Conservation (phyloP, 2,888 invertebrate genomes). For the Clepsis dumicolana region DNA sequence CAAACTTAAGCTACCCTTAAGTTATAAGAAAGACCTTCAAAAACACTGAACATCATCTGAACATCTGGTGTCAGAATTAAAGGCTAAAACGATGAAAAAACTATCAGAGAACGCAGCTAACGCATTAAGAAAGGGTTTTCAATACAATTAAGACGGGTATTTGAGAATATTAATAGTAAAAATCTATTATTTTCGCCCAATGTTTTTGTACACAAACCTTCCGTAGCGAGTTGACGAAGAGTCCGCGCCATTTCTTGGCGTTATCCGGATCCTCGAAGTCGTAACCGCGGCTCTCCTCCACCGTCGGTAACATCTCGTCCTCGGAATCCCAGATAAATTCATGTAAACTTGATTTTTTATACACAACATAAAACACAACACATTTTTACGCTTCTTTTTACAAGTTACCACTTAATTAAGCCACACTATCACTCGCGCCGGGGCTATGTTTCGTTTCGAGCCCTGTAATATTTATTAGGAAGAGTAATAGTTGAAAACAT, state of each 20-base stretch:
- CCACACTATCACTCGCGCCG: conserved; percentile 17
- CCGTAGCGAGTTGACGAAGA: conserved; percentile 94
- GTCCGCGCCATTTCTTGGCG: conserved; percentile 96
- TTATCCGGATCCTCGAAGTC: conserved; percentile 96
- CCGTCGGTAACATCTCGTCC: conserved; percentile 82
- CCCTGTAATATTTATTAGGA: conserved; percentile 7
- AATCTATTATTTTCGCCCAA: conserved; percentile 29
- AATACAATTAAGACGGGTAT: conserved; percentile 3
- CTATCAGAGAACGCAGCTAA: neutral
- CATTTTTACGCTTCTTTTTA: conserved; percentile 60
- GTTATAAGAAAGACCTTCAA: conserved; percentile 21
- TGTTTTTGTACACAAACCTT: conserved; percentile 88
- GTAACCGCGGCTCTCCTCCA: conserved; percentile 87
- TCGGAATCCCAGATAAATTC: conserved; percentile 71
- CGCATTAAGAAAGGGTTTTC: neutral
- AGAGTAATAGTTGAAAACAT: conserved; percentile 37
- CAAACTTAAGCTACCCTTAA: conserved; percentile 38
- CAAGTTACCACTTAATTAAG: conserved; percentile 56
- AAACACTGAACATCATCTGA: conserved; percentile 13
- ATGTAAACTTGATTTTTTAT: conserved; percentile 77
- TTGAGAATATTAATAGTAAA: conserved; percentile 18
- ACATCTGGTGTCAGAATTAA: conserved; percentile 31
- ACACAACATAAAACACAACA: conserved; percentile 69
- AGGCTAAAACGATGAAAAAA: neutral
- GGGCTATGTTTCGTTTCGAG: conserved; percentile 23